Conservation (phyloP, 35 echinoderm and acorn worm species). For the Amphiura filiformis region DNA sequence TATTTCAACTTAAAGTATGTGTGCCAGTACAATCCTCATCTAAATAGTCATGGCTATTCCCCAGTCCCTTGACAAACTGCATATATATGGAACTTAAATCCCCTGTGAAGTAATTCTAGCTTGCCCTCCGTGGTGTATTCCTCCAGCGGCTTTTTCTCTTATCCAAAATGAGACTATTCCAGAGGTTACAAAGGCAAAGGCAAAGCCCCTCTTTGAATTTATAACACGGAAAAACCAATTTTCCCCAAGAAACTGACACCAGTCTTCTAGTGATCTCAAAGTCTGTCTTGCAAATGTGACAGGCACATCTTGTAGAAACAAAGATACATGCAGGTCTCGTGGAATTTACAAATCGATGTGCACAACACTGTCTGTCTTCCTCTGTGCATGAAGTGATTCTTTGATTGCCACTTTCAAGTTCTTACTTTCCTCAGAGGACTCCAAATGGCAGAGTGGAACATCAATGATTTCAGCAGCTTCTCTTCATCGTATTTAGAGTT, state of each 20-base stretch:
- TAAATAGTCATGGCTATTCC: conserved; percentile 25
- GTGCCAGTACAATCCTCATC: no score
- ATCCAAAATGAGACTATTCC: conserved; percentile 26
- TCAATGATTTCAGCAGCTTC: conserved; percentile 32
- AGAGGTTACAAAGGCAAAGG: conserved; percentile 42
- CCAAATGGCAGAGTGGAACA: conserved; percentile 31
- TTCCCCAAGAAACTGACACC: not conserved
- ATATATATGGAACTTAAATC: conserved; percentile 31
- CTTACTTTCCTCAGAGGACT: conserved; percentile 7
- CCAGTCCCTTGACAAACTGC: conserved; percentile 21
- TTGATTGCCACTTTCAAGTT: conserved; percentile 31
- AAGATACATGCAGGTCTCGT: not conserved
- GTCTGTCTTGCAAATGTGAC: no score
- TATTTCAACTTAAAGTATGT: no score
- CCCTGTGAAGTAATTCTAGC: conserved; percentile 37
- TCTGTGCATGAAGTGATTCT: conserved; percentile 48
- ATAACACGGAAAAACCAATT: not conserved
- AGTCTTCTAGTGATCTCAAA: no score
- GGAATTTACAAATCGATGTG: conserved; percentile 21
- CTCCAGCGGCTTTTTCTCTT: conserved; percentile 37
- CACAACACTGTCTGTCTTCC: conserved; percentile 42
- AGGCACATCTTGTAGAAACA: not conserved
- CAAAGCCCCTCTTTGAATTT: not conserved
- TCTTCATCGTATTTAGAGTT: conserved; percentile 30
- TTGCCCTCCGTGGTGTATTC: conserved; percentile 21